Conservation (phyloP, 64 coral and sea anemone genomes). For the Stichodactyla helianthus region DNA sequence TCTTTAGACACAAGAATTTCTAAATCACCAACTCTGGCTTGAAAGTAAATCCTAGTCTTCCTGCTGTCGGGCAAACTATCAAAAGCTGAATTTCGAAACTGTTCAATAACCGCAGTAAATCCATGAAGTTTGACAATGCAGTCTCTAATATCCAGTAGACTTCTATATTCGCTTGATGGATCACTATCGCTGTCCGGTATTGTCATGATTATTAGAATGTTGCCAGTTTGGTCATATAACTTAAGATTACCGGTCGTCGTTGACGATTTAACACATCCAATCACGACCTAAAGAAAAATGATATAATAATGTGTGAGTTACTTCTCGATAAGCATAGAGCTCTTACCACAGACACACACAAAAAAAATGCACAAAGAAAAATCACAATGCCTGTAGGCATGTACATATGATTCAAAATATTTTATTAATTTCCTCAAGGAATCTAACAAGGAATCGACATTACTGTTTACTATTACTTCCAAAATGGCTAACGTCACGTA, state of each 20-base stretch:
- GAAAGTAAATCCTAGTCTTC: conserved; percentile 34
- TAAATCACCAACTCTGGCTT: conserved; percentile 48
- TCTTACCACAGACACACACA: too few relatives aligned
- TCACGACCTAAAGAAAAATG: background rate
- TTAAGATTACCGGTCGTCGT: conserved; percentile 2
- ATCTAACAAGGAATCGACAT: background rate
- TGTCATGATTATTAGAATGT: background rate
- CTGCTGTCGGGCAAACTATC: background rate
- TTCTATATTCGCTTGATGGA: background rate
- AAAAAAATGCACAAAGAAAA: too few relatives aligned
- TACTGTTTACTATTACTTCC: too few relatives aligned
- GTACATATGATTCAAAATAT: too few relatives aligned
- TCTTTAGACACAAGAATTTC: conserved; percentile 26
- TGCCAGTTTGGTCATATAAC: conserved; percentile 8
- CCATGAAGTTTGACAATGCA: conserved; percentile 43
- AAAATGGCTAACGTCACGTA: too few relatives aligned
- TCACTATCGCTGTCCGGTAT: background rate
- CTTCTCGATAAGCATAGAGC: too few relatives aligned
- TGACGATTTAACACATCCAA: conserved; percentile 3
- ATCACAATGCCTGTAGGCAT: too few relatives aligned
- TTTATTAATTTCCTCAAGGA: background rate
- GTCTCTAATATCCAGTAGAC: background rate
- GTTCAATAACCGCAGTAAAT: conserved; percentile 61
- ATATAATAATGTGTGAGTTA: too few relatives aligned
- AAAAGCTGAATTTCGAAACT: conserved; percentile 20